Base-by-base conservation (phyloP, 2,888 invertebrate genomes). In the Muscina levida region DNA sequence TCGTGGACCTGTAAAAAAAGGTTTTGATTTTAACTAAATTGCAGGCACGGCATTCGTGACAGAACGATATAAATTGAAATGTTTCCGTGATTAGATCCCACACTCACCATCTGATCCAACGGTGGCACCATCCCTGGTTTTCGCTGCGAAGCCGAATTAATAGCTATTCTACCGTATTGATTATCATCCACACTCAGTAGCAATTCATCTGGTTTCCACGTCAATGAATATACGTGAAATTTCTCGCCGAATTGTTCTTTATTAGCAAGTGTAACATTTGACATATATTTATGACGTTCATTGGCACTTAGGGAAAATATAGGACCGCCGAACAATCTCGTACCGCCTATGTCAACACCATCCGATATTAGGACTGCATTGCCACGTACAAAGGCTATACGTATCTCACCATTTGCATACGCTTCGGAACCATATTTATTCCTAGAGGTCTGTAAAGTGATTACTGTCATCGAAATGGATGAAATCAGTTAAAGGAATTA, bases 81-180 rank as follows among this genome's bases (percentile, higher is more conserved):
- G n/a, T n/a, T n/a, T n/a, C n/a, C n/a, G n/a, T n/a, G n/a, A n/a
- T n/a, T n/a, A n/a, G n/a, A n/a, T n/a, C n/a, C n/a, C n/a, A n/a
- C n/a, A n/a, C n/a, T 62, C 66, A 94, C 95, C 91, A 95, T 92
- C 88, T 94, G 92, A 89, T 96, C 95, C 84, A 95, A 95, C 0
- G 96, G 96, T 5, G 95, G 91, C 91, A 0, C 93, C 93, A 70
- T 89, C 91, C 24, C 90, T 0, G 91, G 84, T 91, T 88, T 3
- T 73, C n/a, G n/a, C n/a, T n/a, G 68, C 15, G 85, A 65, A 11
- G 73, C 72, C 5, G 91, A 85, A 1, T 85, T 85, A 1, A 91
- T 87, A 24, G 82, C 83, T 0, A 93, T 88, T 0, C 92, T 84
- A 1, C 87, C 93, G 73, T 93, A 94, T 39, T 91, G 88, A 10